phyloP scores from a whole-genome alignment of 2,113 vertebrate species.

The Semicossyphus pulcher region DNA sequence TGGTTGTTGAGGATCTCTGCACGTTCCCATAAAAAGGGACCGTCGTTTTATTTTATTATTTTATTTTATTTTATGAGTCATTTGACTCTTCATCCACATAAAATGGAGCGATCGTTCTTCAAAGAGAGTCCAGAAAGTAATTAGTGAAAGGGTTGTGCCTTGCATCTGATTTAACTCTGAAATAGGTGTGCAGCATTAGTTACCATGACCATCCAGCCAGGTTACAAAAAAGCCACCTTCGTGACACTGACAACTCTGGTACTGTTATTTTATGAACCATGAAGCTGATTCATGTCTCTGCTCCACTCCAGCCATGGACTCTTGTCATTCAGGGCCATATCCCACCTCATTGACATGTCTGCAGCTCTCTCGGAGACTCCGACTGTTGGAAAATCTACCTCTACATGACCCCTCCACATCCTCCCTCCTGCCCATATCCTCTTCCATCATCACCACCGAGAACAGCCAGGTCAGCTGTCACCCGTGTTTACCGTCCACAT shows the following conservation, averaged over 20 bases:
- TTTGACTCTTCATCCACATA: no score
- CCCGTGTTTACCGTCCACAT: constrained; percentile 59
- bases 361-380: constrained; percentile 48
- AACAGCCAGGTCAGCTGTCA: constrained; percentile 75
- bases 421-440: constrained; percentile 37
- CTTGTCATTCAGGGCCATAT: constrained; percentile 58
- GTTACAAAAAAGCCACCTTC: background rate
- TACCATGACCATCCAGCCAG: no score
- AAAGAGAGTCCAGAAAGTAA: no score
- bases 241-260: background rate
- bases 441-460: constrained; percentile 51
- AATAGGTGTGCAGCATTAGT: no score
- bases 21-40: no score
- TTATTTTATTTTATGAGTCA: no score
- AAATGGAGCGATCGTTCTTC: no score
- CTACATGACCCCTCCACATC: constrained; percentile 54
- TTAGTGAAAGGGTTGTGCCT: no score
- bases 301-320: constrained; percentile 16
- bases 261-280: constrained; percentile 29
- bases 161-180: no score
- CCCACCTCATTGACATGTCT: constrained; percentile 42
- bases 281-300: constrained; percentile 46
- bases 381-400: constrained; percentile 65
- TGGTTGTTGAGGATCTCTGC: no score
- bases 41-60: no score